A percentile compares a stretch with the other conserved stretches of the same genome.
These are phyloP conservation scores for Phania funesta DNA, from an alignment of 2,888 invertebrate genomes.

Conservation along the genomic window DNA sequence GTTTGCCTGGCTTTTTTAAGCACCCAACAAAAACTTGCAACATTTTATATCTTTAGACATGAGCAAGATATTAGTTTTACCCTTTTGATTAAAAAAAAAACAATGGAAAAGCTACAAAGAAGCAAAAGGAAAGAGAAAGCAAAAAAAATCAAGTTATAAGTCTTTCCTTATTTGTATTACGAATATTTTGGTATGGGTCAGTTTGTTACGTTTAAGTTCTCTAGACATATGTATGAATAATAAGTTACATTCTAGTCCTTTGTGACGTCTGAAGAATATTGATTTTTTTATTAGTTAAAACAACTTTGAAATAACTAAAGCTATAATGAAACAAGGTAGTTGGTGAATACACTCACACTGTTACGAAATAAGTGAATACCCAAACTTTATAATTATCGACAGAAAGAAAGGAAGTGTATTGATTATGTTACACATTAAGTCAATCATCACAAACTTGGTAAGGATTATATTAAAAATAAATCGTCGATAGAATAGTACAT, in stretches of 20 bases:
- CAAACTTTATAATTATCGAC: too few relatives aligned
- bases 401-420: too few relatives aligned
- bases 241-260: background rate
- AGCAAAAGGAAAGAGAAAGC: background rate
- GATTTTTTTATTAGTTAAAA: background rate
- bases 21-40: background rate
- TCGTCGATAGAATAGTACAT: too few relatives aligned
- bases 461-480: too few relatives aligned
- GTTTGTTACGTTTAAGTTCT: background rate
- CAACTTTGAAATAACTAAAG: background rate
- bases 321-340: background rate
- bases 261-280: background rate
- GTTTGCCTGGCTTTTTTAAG: background rate
- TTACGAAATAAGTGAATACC: too few relatives aligned
- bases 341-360: background rate
- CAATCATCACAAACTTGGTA: too few relatives aligned
- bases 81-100: background rate
- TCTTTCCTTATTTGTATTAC: background rate
- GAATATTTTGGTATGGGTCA: background rate
- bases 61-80: slow-evolving; percentile 11
- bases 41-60: slow-evolving; percentile 20
- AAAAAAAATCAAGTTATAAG: slow-evolving; percentile 2
- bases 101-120: background rate
- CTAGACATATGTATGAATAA: slow-evolving; percentile 16
- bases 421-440: too few relatives aligned